A percentile compares a stretch with the other conserved stretches of the same genome.
phyloP scores from a whole-genome alignment of 92 coral and sea anemone genomes.

The Phenganax marumi region DNA sequence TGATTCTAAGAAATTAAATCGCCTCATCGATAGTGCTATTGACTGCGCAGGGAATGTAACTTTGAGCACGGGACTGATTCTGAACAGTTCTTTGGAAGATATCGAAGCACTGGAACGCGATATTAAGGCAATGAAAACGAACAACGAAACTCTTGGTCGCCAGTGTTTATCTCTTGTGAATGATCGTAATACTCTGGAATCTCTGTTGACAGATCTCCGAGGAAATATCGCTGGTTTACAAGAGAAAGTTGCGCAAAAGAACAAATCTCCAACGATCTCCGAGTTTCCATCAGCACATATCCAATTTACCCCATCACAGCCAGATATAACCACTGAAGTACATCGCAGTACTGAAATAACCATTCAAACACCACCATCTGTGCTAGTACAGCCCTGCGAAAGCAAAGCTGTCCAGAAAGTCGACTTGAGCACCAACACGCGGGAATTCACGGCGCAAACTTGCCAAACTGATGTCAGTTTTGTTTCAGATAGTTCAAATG shows the following conservation, averaged over 20 bases:
- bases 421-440: not conserved
- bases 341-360: slow-evolving; percentile 10
- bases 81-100: slow-evolving; percentile 34
- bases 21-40: slow-evolving; percentile 35
- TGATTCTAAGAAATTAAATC: not conserved
- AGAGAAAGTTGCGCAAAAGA: slow-evolving; percentile 22
- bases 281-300: not conserved
- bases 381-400: slow-evolving; percentile 11
- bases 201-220: slow-evolving; percentile 28
- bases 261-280: not conserved
- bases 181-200: slow-evolving; percentile 19
- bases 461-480: slow-evolving; percentile 42
- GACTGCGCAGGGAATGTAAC: slow-evolving; percentile 19
- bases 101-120: slow-evolving; percentile 37
- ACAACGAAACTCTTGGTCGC: slow-evolving; percentile 33
- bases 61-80: slow-evolving; percentile 14
- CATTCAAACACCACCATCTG: not conserved
- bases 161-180: slow-evolving; percentile 42
- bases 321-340: slow-evolving; percentile 19
- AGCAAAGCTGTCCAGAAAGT: slow-evolving; percentile 23
- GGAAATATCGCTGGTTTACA: slow-evolving; percentile 39
- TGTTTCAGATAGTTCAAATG: not conserved
- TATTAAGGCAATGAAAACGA: slow-evolving; percentile 30
- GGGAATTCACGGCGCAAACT: not conserved
- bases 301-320: not conserved